These are phyloP conservation scores for Chroicocephalus ridibundus DNA, from an alignment of 2,113 vertebrate genomes.

Conservation along the genomic window DNA sequence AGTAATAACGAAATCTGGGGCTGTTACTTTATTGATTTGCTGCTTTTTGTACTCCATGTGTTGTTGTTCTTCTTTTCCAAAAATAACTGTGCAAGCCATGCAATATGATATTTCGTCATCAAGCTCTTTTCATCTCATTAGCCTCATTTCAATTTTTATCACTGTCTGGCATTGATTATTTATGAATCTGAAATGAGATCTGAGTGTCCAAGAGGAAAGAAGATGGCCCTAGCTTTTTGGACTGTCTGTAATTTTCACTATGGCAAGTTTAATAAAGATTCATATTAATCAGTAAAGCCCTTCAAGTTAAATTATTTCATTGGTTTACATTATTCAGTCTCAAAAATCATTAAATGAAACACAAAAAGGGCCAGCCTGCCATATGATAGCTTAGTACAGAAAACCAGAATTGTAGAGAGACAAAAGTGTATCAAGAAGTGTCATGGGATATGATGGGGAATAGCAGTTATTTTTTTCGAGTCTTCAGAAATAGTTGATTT, in stretches of 20 bases:
- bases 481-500: neutral
- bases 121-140: neutral
- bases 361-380: neutral
- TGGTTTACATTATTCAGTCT: neutral
- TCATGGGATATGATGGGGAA: accelerated
- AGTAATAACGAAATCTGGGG: neutral
- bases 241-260: neutral
- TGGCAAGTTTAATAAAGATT: neutral
- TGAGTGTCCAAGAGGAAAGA: neutral
- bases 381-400: neutral
- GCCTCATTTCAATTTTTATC: neutral
- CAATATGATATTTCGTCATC: neutral
- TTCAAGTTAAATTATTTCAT: neutral
- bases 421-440: neutral
- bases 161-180: neutral
- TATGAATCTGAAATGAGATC: neutral
- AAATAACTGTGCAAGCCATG: neutral
- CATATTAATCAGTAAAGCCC: neutral
- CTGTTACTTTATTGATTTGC: neutral
- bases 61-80: neutral
- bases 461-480: neutral
- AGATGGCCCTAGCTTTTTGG: neutral
- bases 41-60: neutral
- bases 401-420: neutral
- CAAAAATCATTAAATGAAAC: neutral